Conservation (phyloP, 2,797 vertebrate genomes). For the Echeneis naucrates region DNA sequence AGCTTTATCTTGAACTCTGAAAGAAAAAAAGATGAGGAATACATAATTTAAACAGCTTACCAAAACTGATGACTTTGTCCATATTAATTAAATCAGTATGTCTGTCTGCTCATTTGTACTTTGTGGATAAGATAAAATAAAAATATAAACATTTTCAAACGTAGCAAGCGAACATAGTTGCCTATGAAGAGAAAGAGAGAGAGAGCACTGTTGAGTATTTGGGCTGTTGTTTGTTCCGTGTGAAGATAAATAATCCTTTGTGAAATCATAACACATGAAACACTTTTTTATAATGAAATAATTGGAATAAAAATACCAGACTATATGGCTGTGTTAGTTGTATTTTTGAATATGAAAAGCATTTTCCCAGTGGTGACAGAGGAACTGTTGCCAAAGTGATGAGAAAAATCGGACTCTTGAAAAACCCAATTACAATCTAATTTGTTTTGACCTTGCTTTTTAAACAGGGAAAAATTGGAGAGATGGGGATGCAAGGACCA, state of each 20-base stretch:
- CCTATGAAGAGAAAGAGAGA: no score
- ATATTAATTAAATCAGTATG: background rate
- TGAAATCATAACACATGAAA: background rate
- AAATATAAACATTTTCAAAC: no score
- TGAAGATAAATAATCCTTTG: background rate
- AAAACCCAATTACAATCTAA: background rate
- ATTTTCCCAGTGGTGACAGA: background rate
- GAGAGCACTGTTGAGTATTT: no score
- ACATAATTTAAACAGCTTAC: background rate
- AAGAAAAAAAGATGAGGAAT: background rate
- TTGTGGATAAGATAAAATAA: conserved; percentile 1
- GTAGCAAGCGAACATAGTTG: no score
- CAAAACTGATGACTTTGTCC: background rate
- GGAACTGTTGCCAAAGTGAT: no score
- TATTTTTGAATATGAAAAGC: no score
- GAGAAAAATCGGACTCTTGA: background rate
- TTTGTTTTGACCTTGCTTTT: conserved; percentile 3
- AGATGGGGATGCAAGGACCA: conserved; percentile 72
- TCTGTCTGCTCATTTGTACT: background rate
- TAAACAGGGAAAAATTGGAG: conserved; percentile 76
- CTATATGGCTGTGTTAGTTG: no score
- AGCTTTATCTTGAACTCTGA: background rate
- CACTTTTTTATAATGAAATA: no score
- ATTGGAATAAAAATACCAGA: background rate
- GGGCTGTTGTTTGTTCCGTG: background rate